Evolutionary conservation across 2,888 invertebrate genomes (phyloP), one percentile per base, ranked within the genome.

Genomic region (Cetonia aurata): DNA sequence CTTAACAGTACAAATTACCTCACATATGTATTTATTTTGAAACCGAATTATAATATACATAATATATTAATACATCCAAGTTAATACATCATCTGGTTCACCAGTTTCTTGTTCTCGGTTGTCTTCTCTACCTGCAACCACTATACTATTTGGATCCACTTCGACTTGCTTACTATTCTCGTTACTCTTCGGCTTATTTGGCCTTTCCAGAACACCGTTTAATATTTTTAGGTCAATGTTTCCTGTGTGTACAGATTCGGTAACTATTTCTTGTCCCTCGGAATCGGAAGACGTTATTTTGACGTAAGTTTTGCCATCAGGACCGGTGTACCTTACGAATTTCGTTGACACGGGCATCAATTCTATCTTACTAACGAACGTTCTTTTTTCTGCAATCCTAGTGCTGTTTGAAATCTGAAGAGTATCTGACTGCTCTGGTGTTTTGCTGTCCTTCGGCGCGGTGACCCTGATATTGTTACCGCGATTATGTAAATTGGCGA

Each of bases 21-120:
- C 50, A 50, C 3, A 15, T n/a, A 10, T n/a, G 19, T n/a, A 50
- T 15, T 25, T 19, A 9, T 25, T 12, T 12, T 10, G 19, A 1
- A 50, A 10, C 19, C 1, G 17, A 44, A 44, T 42, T 8, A 8
- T 37, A 37, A 10, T 37, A n/a, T n/a, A n/a, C n/a, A n/a, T n/a
- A n/a, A n/a, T 37, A 6, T 37, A n/a, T 19, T 48, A 56, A 55
- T 37, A 9, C 17, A 72, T 48, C 72, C 72, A 72, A 37, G 69
- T 57, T 44, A 25, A 37, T 15, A 65, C 15, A 37, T 66, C 55
- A 15, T 71, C 53, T 3, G 68, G 71, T 44, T 70, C 57, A 3
- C 70, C 71, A 53, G 73, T 67, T 15, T 73, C 73, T 10, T 42
- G 15, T 4, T 72, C 69, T 19, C 69, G 57, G n/a, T 55, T 57